Conservation (phyloP, 2,113 vertebrate genomes). For the Apodemus sylvaticus region DNA sequence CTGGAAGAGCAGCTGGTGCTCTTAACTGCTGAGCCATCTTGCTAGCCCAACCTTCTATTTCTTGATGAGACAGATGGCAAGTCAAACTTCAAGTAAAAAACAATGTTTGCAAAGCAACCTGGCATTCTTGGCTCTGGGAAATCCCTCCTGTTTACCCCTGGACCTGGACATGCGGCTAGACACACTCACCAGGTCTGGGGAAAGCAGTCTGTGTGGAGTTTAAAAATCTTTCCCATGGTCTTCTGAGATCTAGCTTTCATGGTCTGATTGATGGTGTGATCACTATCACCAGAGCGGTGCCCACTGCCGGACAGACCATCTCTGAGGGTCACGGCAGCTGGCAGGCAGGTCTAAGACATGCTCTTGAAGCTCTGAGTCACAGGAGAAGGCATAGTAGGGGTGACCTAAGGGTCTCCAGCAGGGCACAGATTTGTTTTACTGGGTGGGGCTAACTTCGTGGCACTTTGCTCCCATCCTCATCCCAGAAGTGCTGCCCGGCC, state of each 20-base stretch:
- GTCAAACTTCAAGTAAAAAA: background rate
- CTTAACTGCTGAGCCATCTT: too few relatives aligned
- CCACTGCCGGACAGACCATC: accelerated
- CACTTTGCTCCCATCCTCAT: background rate
- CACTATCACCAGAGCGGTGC: background rate
- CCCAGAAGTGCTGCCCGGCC: too few relatives aligned
- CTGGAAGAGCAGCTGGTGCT: too few relatives aligned
- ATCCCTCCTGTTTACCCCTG: background rate
- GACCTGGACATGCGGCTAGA: background rate
- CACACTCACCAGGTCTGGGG: background rate
- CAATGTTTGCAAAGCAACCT: background rate
- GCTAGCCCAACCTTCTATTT: background rate
- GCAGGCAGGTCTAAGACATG: accelerated
- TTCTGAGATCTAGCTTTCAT: background rate
- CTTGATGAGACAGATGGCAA: background rate
- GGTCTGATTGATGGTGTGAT: background rate
- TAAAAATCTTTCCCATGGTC: background rate
- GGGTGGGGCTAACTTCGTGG: background rate
- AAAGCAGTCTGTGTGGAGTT: background rate
- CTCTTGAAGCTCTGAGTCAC: too few relatives aligned
- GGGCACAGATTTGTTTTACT: background rate
- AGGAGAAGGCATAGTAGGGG: accelerated
- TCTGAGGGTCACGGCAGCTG: accelerated
- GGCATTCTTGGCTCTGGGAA: background rate
- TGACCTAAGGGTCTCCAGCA: background rate